Conservation (phyloP, 2,888 invertebrate genomes). For the Macrophya alboannulata region DNA sequence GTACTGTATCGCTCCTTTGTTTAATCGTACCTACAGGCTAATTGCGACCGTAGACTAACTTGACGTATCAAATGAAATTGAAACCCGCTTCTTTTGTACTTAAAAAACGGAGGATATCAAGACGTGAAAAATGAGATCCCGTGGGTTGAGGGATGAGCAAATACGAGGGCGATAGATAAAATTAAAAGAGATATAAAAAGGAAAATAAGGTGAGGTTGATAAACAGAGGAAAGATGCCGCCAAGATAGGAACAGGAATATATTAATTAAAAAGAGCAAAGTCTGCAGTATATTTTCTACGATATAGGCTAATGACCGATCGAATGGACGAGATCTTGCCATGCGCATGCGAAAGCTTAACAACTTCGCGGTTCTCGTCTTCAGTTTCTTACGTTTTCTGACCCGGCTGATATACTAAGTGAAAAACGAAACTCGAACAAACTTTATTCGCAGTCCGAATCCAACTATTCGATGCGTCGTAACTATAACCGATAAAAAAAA, state of each 20-base stretch:
- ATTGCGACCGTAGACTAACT: neutral
- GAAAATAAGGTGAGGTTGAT: neutral
- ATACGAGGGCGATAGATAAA: neutral
- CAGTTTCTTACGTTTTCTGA: neutral
- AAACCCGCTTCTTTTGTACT: neutral
- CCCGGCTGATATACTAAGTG: neutral
- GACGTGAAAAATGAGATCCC: conserved; percentile 26
- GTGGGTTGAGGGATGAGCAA: neutral
- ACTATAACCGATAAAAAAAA: conserved; percentile 21
- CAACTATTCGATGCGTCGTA: neutral
- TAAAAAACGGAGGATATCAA: conserved; percentile 10
- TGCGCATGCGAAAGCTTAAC: neutral
- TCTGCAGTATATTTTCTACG: conserved; percentile 18
- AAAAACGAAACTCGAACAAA: neutral
- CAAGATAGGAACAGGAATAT: conserved; percentile 21
- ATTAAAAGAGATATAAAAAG: neutral
- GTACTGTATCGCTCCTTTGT: neutral
- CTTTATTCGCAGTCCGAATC: neutral
- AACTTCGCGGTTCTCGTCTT: conserved; percentile 18
- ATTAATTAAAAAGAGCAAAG: conserved; percentile 50
- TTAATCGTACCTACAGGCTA: neutral
- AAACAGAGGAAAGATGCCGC: conserved; percentile 2
- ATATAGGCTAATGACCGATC: conserved; percentile 54
- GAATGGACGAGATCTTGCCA: neutral
- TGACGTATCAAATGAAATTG: neutral